These are phyloP conservation scores for Protophormia terraenovae DNA, from an alignment of 2,888 invertebrate species.

Conservation along the genomic window DNA sequence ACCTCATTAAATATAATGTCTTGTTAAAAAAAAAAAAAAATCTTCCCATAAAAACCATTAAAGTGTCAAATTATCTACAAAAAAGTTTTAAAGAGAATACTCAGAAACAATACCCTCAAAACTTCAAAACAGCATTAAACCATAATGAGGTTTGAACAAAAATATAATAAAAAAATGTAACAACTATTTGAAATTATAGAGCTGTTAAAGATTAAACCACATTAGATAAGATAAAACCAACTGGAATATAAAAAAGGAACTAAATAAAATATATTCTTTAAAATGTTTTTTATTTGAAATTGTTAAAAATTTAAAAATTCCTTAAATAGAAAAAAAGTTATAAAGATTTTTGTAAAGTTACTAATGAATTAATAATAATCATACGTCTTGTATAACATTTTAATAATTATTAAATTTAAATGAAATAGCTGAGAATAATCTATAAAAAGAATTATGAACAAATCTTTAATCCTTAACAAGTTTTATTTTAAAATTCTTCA, in stretches of 20 bases:
- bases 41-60: slow-evolving; percentile 14
- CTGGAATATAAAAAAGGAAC: not conserved
- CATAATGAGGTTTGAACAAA: slow-evolving; percentile 9
- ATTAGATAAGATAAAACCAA: not conserved
- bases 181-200: not conserved
- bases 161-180: too few species aligned
- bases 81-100: not conserved
- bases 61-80: slow-evolving; percentile 27
- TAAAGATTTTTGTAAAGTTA: not conserved
- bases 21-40: slow-evolving; percentile 8
- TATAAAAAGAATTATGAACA: too few species aligned
- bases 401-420: too few species aligned
- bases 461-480: too few species aligned
- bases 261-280: not conserved
- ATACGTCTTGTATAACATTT: not conserved
- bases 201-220: not conserved
- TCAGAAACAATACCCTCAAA: not conserved
- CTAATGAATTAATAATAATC: not conserved
- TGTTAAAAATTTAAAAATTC: not conserved
- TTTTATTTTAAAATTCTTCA: too few species aligned
- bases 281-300: not conserved
- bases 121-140: slow-evolving; percentile 19
- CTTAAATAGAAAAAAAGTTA: not conserved
- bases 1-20: slow-evolving; percentile 10
- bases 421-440: too few species aligned